Base-by-base conservation (phyloP, 92 coral and sea anemone genomes). In the Phymanthus crucifer region DNA sequence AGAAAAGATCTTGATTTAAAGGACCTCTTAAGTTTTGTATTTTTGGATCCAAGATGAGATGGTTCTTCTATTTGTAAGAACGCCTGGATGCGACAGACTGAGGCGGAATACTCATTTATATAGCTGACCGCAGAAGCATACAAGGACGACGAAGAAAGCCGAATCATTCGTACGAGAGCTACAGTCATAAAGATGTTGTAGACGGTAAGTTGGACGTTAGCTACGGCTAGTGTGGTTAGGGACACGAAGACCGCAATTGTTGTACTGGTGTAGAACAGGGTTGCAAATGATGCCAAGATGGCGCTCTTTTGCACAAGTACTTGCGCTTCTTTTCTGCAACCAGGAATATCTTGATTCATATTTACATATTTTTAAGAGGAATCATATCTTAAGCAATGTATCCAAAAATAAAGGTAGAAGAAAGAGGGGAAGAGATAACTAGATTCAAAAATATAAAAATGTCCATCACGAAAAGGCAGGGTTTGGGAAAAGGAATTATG, bases 221-320 rank as follows among this genome's bases (percentile, higher is more conserved):
- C 72, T 48, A 92, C 86, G 54, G 91, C 85, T 3, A 92, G 81
- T 24, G 94, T 90, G n/a, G 97, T 92, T 87, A 92, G 64, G 78
- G 97, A 92, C 61, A 92, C 86, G 69, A 92, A 90, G 26, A 93
- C 89, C 13, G 94, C 97, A 29, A 92, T 82, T 18, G 86, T 85
- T 17, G 91, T 85, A 73, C 91, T 89, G 18, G 97, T 92, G 86
- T 92, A 90, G 11, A 92, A 85, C 40, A 92, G 91, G 40, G 94
- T 87, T 36, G 94, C 97, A 45, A 92, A 90, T 16, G 94, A 90
- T 5, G 88, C 89, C n/a, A 92, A 66, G 79, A 92, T 87, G 76
- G 92, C 94, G 61, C 94, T 92, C 66, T 88, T 92, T 58, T 92
- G 97, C 10, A 84, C 83, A 26, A 87, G 82, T 13, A 79, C 78